Evolutionary conservation across 2,888 invertebrate genomes (phyloP).

Genomic region (Plagodis dolabraria): DNA sequence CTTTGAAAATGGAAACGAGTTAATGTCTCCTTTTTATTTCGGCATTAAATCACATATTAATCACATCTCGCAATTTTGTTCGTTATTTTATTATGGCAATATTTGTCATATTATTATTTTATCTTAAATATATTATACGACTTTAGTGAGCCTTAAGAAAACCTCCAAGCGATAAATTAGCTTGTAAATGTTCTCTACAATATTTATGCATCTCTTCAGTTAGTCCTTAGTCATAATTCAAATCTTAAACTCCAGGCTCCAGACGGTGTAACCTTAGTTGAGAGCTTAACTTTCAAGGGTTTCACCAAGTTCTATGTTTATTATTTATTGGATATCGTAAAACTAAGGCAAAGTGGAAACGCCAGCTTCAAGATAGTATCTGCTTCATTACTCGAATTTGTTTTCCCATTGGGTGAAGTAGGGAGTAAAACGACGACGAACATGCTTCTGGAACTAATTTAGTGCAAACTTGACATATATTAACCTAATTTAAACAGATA

Average conservation of each 20-base stretch:
- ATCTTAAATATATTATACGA: too few species aligned
- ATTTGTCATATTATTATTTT: too few species aligned
- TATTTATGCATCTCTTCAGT: too few species aligned
- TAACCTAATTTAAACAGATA: not conserved
- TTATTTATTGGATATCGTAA: conserved; percentile 35
- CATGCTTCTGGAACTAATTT: too few species aligned
- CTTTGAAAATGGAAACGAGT: too few species aligned
- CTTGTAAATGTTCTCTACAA: too few species aligned
- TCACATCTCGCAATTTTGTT: too few species aligned
- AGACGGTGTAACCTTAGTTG: conserved; percentile 11
- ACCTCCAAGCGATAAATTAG: too few species aligned
- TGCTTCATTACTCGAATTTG: conserved; percentile 10
- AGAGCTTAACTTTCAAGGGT: conserved; percentile 34
- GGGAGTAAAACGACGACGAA: not conserved
- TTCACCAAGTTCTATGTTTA: conserved; percentile 33
- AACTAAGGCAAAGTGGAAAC: conserved; percentile 25
- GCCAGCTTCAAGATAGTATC: conserved; percentile 4
- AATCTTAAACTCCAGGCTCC: conserved; percentile 7
- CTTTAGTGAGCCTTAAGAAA: too few species aligned
- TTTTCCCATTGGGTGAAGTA: not conserved
- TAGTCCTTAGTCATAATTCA: conserved; percentile 8
- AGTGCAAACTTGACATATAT: not conserved
- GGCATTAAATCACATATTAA: too few species aligned
- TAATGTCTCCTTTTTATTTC: too few species aligned
- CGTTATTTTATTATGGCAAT: too few species aligned